Conservation (phyloP, 1,140 invertebrate species). For the Harpegnathos saltator region DNA sequence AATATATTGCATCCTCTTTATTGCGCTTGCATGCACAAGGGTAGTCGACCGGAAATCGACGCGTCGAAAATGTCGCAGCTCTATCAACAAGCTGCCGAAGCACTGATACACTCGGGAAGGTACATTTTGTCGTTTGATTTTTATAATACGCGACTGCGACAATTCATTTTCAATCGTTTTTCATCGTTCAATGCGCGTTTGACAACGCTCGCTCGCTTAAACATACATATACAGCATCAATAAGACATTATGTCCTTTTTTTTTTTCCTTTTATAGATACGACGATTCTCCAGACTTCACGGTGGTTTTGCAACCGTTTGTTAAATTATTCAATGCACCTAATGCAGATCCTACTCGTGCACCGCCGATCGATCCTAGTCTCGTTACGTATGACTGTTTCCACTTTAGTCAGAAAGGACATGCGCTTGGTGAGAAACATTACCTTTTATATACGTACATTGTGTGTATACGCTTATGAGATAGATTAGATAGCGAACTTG, state of each 20-base stretch:
- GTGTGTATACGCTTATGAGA: neutral
- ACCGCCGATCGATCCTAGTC: constrained; percentile 83
- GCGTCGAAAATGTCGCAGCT: constrained; percentile 87
- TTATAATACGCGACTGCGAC: neutral
- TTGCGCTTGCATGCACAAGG: constrained; percentile 90
- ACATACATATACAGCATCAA: neutral
- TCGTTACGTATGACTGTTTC: constrained; percentile 89
- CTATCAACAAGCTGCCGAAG: constrained; percentile 89
- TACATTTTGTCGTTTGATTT: constrained; percentile 56
- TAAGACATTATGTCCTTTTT: neutral
- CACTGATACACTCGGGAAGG: constrained; percentile 86
- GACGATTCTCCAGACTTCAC: constrained; percentile 87
- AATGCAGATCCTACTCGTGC: constrained; percentile 77
- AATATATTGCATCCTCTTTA: constrained; percentile 90
- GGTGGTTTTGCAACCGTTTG: constrained; percentile 90
- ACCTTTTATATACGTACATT: neutral
- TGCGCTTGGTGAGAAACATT: constrained; percentile 83
- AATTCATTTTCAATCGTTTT: neutral
- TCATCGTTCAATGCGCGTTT: neutral
- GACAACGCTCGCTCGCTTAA: neutral
- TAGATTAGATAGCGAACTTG: neutral
- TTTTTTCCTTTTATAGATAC: constrained; percentile 70
- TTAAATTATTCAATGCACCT: constrained; percentile 87
- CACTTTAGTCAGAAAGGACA: constrained; percentile 89
- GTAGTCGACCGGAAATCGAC: constrained; percentile 86